Conservation (phyloP, 2,888 invertebrate genomes). For the Embidobia sp. region DNA sequence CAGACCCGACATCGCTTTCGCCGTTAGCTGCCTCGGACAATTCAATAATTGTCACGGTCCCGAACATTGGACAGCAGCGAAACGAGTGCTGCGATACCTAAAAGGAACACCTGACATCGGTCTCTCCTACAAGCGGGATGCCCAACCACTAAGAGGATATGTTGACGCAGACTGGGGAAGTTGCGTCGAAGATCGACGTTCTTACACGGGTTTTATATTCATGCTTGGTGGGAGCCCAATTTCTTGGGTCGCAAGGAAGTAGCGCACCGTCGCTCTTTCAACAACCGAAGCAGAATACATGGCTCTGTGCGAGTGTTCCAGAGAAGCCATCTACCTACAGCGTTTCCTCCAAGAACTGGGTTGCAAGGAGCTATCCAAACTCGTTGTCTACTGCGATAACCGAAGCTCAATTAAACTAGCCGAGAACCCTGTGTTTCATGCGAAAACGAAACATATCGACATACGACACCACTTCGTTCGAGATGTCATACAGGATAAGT, state of each 20-base stretch:
- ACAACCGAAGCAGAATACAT: conserved; percentile 8
- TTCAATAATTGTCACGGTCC: conserved; percentile 16
- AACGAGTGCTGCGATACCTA: background rate
- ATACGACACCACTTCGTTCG: conserved; percentile 19
- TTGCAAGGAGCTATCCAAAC: background rate
- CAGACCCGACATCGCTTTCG: conserved; percentile 41
- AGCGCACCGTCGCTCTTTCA: background rate
- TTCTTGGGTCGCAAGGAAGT: conserved; percentile 23
- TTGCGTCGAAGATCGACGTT: conserved; percentile 11
- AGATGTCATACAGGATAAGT: background rate
- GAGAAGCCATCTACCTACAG: conserved; percentile 13
- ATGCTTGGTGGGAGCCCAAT: conserved; percentile 7
- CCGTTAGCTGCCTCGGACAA: conserved; percentile 23
- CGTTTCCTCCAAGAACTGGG: conserved; percentile 14
- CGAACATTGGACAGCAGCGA: conserved; percentile 16
- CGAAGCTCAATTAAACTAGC: conserved; percentile 15
- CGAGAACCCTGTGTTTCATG: conserved; percentile 28
- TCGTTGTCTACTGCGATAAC: conserved; percentile 21
- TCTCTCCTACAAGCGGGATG: background rate
- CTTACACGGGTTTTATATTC: conserved; percentile 22
- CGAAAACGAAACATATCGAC: conserved; percentile 27
- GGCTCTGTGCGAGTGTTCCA: conserved; percentile 15
- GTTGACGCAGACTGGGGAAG: conserved; percentile 26
- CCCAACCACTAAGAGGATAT: conserved; percentile 8
- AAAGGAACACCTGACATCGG: conserved; percentile 9